Evolutionary conservation across 1,140 invertebrate genomes (phyloP).

Genomic region (Hydropsyche tenuis): DNA sequence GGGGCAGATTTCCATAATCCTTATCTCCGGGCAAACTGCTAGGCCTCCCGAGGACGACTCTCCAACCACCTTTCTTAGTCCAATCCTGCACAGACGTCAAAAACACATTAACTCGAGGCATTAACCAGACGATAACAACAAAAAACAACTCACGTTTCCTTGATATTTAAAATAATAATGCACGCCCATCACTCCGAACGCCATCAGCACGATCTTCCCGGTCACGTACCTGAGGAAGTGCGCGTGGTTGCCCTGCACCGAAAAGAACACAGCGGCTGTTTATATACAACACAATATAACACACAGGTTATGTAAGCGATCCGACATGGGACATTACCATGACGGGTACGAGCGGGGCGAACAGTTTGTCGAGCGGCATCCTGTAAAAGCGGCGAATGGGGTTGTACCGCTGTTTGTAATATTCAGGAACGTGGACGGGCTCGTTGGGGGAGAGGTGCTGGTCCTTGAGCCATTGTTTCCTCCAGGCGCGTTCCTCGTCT

Average conservation of each 20-base stretch:
- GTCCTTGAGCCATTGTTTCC: conserved; percentile 83
- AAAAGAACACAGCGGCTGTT: conserved; percentile 33
- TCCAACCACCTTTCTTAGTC: conserved; percentile 74
- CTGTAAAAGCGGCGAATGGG: conserved; percentile 79
- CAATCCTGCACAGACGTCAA: conserved; percentile 66
- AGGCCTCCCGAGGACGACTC: conserved; percentile 61
- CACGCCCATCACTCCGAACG: conserved; percentile 59
- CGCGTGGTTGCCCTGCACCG: conserved; percentile 66
- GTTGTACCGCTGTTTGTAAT: conserved; percentile 74
- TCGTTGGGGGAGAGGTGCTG: conserved; percentile 77
- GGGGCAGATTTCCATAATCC: conserved; percentile 66
- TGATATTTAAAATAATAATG: conserved; percentile 84
- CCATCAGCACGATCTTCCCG: conserved; percentile 67
- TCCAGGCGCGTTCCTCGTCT: conserved; percentile 80
- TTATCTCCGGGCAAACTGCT: conserved; percentile 69
- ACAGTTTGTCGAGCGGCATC: conserved; percentile 71
- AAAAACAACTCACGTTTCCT: conserved; percentile 67
- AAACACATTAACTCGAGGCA: conserved; percentile 16
- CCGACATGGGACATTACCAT: conserved; percentile 63
- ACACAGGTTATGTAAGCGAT: not conserved
- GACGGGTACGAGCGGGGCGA: conserved; percentile 62
- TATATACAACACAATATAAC: not conserved
- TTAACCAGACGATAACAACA: conserved; percentile 20
- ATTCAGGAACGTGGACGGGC: conserved; percentile 70
- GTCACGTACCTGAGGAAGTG: conserved; percentile 65